Conservation (phyloP, 23 tunicate species). For the Halocynthia roretzi region DNA sequence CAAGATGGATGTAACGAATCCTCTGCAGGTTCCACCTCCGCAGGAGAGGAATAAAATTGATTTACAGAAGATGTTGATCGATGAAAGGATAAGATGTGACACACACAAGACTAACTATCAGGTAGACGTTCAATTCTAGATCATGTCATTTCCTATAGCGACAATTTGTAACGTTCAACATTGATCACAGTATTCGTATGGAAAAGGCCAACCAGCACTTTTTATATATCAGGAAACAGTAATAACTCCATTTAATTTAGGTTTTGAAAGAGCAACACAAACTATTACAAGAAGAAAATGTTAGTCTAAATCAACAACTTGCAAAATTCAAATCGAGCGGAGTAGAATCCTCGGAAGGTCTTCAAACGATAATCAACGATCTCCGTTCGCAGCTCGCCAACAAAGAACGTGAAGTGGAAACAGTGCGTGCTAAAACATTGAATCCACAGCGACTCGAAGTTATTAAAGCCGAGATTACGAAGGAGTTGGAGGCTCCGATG, state of each 20-base stretch:
- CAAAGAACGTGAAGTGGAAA: slow-evolving; percentile 50
- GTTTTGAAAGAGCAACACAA: slow-evolving; percentile 27
- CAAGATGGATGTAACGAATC: slow-evolving; percentile 7
- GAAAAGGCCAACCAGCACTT: too few species aligned
- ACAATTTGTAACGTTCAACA: neutral
- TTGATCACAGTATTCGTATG: neutral
- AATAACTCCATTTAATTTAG: neutral
- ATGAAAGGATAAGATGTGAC: slow-evolving; percentile 85
- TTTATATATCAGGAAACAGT: too few species aligned
- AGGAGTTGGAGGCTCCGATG: slow-evolving; percentile 84
- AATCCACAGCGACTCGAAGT: slow-evolving; percentile 80
- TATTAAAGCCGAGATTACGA: slow-evolving; percentile 79
- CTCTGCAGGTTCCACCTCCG: slow-evolving; percentile 16
- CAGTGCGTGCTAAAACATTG: slow-evolving; percentile 45
- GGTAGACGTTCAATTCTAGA: slow-evolving; percentile 6
- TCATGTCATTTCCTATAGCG: neutral
- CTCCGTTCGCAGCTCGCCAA: slow-evolving; percentile 32
- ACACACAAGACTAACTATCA: slow-evolving; percentile 86
- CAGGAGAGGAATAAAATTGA: slow-evolving; percentile 48
- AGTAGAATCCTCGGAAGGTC: slow-evolving; percentile 47
- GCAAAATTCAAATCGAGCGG: slow-evolving; percentile 29
- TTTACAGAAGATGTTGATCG: slow-evolving; percentile 75
- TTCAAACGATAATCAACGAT: slow-evolving; percentile 36
- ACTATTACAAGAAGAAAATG: slow-evolving; percentile 53
- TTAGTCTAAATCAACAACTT: slow-evolving; percentile 42